Conservation (phyloP, 2,113 vertebrate genomes). For the Pelobates fuscus region DNA sequence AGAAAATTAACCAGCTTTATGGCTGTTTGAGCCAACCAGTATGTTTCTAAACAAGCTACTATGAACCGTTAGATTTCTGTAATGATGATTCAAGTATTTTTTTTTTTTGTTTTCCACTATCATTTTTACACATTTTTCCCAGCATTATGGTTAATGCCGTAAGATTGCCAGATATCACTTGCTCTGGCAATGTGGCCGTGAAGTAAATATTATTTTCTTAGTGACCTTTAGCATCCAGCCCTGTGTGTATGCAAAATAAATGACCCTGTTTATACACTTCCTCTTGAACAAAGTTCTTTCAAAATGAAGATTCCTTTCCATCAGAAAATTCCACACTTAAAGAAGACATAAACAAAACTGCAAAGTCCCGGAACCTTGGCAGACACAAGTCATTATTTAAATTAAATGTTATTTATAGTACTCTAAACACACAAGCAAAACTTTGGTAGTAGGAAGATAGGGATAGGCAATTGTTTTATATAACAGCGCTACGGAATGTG, state of each 20-base stretch:
- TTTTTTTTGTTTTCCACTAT: no score
- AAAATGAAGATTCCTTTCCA: background rate
- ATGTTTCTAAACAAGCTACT: no score
- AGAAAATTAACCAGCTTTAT: no score
- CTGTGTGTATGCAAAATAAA: background rate
- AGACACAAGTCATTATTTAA: background rate
- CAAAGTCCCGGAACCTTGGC: background rate
- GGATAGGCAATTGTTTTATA: background rate
- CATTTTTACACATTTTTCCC: no score
- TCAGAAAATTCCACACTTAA: slow-evolving; percentile 2
- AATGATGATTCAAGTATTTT: no score
- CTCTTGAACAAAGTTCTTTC: background rate
- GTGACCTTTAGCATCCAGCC: background rate
- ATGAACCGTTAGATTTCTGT: no score
- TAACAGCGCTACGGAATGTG: no score
- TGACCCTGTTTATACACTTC: background rate
- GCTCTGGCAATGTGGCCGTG: no score
- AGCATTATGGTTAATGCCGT: no score
- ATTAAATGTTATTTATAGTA: slow-evolving; percentile 1
- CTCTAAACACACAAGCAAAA: background rate
- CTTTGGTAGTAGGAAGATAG: background rate
- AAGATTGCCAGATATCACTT: no score
- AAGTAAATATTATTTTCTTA: no score
- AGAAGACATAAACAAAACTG: slow-evolving; percentile 13
- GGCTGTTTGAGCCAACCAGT: no score